A percentile compares a stretch with the other conserved stretches of the same genome.
Conservation (phyloP, 1,140 invertebrate species). For the Lysiphlebus fabarum region DNA sequence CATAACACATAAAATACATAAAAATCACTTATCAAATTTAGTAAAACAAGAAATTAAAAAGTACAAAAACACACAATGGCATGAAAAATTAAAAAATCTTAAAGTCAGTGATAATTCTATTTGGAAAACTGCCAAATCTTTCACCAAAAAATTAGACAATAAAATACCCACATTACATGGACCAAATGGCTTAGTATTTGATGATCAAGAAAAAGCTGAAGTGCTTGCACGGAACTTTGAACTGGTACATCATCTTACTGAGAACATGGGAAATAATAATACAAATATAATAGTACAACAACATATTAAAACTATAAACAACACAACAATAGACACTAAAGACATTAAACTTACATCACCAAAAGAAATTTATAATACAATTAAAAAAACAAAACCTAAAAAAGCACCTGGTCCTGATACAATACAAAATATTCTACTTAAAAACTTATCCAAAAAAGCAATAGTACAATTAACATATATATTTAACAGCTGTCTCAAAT, state of each 20-base stretch:
- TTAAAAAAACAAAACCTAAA: constrained; percentile 19
- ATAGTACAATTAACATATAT: constrained; percentile 31
- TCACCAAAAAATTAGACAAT: constrained; percentile 13
- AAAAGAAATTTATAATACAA: constrained; percentile 2
- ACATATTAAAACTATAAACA: neutral
- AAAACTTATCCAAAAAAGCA: constrained; percentile 29
- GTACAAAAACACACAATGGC: constrained; percentile 23
- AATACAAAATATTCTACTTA: constrained; percentile 29
- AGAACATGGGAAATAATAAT: neutral
- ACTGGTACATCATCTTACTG: constrained; percentile 15
- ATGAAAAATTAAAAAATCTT: constrained; percentile 25
- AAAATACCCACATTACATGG: constrained; percentile 15
- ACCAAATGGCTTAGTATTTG: neutral
- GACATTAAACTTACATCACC: neutral
- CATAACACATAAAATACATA: neutral
- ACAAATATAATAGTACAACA: neutral
- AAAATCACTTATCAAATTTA: constrained; percentile 18
- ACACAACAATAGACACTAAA: neutral
- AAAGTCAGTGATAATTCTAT: constrained; percentile 25
- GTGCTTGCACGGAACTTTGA: constrained; percentile 14
- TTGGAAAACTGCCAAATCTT: constrained; percentile 26
- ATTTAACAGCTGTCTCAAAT: constrained; percentile 30
- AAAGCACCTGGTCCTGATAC: constrained; percentile 36
- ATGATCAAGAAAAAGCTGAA: constrained; percentile 12
- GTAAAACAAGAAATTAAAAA: constrained; percentile 23